Percentiles rank a stretch among this genome's conserved stretches.
Conservation (phyloP, 1,140 invertebrate genomes). For the Lasaia peninsularis region DNA sequence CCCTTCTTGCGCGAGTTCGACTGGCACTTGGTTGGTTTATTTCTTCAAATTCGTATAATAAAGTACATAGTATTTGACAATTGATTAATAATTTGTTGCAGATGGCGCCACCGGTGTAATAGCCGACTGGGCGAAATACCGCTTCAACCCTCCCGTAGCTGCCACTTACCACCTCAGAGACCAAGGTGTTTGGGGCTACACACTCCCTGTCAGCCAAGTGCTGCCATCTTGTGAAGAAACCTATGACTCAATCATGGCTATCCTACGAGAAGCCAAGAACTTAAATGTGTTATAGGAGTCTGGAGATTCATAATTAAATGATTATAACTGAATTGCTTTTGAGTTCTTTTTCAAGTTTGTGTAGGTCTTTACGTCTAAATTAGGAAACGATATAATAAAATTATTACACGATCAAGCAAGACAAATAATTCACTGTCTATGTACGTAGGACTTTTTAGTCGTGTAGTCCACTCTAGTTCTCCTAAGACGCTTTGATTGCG, state of each 20-base stretch:
- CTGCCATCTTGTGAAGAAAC: slow-evolving; percentile 83
- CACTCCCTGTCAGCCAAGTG: slow-evolving; percentile 83
- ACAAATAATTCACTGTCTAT: no score
- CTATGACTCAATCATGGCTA: slow-evolving; percentile 76
- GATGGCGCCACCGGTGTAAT: slow-evolving; percentile 62
- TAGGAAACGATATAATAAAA: no score
- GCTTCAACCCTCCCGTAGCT: slow-evolving; percentile 76
- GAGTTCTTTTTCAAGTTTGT: no score
- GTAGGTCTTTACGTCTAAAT: no score
- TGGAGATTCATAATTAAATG: background rate
- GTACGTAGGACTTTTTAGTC: no score
- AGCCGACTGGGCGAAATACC: slow-evolving; percentile 79
- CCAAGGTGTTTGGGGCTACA: slow-evolving; percentile 82
- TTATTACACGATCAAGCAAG: no score
- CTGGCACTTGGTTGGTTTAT: no score
- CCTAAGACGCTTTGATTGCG: no score
- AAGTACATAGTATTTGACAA: no score
- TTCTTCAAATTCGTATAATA: no score
- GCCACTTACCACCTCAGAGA: slow-evolving; percentile 81
- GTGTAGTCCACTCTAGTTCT: no score
- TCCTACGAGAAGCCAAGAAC: slow-evolving; percentile 73
- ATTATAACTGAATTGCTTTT: background rate
- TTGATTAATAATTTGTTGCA: slow-evolving; percentile 21
- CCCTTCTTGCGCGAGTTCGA: no score
- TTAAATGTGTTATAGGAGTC: slow-evolving; percentile 41